These are phyloP conservation scores for Tyria jacobaeae DNA, from an alignment of 2,888 invertebrate genomes.

Conservation along the genomic window DNA sequence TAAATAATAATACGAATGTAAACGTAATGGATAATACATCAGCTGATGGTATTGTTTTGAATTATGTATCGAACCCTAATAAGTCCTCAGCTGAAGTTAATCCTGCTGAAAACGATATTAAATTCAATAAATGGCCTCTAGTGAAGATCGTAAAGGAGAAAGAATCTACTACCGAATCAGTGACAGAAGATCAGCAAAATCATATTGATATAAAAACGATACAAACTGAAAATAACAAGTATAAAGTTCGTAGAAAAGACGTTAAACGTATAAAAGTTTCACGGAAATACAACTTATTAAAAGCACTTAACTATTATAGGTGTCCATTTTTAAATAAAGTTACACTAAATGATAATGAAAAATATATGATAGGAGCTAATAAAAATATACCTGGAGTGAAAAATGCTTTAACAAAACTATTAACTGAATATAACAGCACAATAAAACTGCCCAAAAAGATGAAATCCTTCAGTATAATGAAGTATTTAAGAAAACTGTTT, in stretches of 20 bases:
- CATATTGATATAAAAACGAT: slow-evolving; percentile 14
- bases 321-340: slow-evolving; percentile 28
- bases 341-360: slow-evolving; percentile 9
- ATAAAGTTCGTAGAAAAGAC: slow-evolving; percentile 30
- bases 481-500: slow-evolving; percentile 65
- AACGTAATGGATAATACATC: not conserved
- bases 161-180: not conserved
- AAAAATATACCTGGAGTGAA: slow-evolving; percentile 40
- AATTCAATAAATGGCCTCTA: slow-evolving; percentile 47
- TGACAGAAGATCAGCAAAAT: slow-evolving; percentile 16
- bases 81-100: slow-evolving; percentile 12
- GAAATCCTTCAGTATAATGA: slow-evolving; percentile 49
- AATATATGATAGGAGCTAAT: slow-evolving; percentile 13
- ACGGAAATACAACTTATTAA: slow-evolving; percentile 49
- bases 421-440: slow-evolving; percentile 31
- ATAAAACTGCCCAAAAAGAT: slow-evolving; percentile 25
- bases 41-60: not conserved
- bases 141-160: slow-evolving; percentile 39
- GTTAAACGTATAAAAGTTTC: slow-evolving; percentile 32
- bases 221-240: slow-evolving; percentile 9
- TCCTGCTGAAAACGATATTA: slow-evolving; percentile 39
- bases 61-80: not conserved
- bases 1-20: not conserved
- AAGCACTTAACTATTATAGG: slow-evolving; percentile 36
- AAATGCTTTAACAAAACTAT: slow-evolving; percentile 38